Evolutionary conservation across 2,113 vertebrate species (phyloP), one percentile per base, ranked within the genome.

Genomic region (Lophura nycthemera): DNA sequence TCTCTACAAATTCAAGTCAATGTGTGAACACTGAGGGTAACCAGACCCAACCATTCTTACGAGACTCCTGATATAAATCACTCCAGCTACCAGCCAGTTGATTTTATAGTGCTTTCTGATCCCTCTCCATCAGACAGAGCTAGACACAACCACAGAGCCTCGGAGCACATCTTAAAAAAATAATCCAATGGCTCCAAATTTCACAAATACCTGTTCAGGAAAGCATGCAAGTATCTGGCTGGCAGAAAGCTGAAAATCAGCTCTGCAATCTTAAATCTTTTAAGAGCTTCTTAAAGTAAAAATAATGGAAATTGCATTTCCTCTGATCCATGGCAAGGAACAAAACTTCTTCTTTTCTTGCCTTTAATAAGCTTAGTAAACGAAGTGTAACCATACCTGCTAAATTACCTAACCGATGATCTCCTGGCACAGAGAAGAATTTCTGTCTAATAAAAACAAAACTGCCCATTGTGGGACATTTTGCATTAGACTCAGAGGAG

Each of bases 381-480:
- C 2, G 16, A 95, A 95, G 32, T 88, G 81, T 79, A 86, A 86
- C 91, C 70, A 29, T 95, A 97, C 91, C 95, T 95, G 86, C 92
- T 90, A 76, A 82, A 92, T 93, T 90, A 95, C 86, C 93, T 79
- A 88, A 74, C 79, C 69, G 83, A 94, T 70, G 83, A 86, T 89
- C 82, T 88, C 47, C 36, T 86, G 87, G 92, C 89, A 91, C 8
- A 16, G 66, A 81, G 82, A 74, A 89, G 20, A 67, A 73, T 86
- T 91, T 91, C 64, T 93, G 76, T n/a, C 86, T 67, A 82, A 93
- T 86, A 93, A 95, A 96, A 96, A 86, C 72, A 97, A 89, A 95
- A 96, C 77, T 86, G 64, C 56, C 85, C 89, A 69, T 36, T 92
- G 94, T 86, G 76, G 90, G 91, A 92, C 81, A 88, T 84, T 91